Conservation (phyloP, 2,113 vertebrate genomes). For the Heterocephalus glaber region DNA sequence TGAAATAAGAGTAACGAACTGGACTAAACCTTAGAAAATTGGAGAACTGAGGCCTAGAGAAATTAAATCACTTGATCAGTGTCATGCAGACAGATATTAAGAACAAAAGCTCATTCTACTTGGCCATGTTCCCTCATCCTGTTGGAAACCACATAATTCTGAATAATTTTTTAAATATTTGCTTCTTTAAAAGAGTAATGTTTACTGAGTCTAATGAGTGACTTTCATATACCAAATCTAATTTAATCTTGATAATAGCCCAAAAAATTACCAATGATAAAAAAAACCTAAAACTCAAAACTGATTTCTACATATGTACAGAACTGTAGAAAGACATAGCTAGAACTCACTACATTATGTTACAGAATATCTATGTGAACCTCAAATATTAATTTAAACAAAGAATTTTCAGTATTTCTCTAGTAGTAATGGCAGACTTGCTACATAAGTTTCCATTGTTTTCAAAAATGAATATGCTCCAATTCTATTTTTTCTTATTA, state of each 20-base stretch:
- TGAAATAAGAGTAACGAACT: neutral
- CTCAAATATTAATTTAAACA: neutral
- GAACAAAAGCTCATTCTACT: neutral
- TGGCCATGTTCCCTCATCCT: neutral
- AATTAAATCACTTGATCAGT: neutral
- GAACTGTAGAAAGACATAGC: neutral
- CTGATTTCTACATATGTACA: neutral
- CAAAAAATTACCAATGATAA: neutral
- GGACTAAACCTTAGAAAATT: neutral
- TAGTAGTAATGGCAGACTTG: neutral
- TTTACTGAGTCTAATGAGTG: neutral
- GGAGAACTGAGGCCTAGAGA: neutral
- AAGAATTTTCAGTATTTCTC: conserved; percentile 22
- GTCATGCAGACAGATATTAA: neutral
- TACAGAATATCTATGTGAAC: neutral
- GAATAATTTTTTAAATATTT: neutral
- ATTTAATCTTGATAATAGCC: neutral
- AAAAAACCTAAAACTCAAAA: neutral
- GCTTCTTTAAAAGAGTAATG: conserved; percentile 30
- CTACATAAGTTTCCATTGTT: conserved; percentile 19
- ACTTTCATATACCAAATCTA: neutral
- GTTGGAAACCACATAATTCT: conserved; percentile 1
- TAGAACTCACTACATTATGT: neutral
- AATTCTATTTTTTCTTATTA: neutral
- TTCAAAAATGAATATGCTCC: conserved; percentile 14